Evolutionary conservation across 1,140 invertebrate species (phyloP), one percentile per base, ranked within the genome.

Genomic region (Neodiprion fabricii): DNA sequence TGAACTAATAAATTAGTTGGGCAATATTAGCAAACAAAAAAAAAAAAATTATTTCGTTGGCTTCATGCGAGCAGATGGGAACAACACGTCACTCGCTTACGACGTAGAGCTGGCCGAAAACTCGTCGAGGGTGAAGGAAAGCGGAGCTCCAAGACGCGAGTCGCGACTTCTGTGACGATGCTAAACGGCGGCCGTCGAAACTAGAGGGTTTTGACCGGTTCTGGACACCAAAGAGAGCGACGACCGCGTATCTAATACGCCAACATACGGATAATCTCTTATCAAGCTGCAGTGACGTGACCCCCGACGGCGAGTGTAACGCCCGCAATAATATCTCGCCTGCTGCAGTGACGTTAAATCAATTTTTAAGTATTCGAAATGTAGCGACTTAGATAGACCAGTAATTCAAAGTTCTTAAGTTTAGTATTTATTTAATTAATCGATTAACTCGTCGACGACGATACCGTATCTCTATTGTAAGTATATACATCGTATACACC

Each of bases 21-120:
- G 5, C 5, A 40, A 40, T 40, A 4, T 21, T 21, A 21, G 17
- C 17, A 17, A 17, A 17, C n/a, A 17, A 21, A 5, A 40, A 40
- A 40, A 40, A 40, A 40, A 40, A 40, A 40, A 40, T 40, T 5
- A 40, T 40, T 40, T 40, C 5, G 1, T 40, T 40, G 28, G 28
- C 5, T 40, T 5, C 28, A 40, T 40, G 28, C 28, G 28, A 40
- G 10, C 83, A 86, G 85, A 86, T 74, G 84, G 85, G 74, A 85
- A 85, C 72, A 84, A 82, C 50, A 85, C 84, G 50, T 85, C 85
- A 71, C 82, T 81, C 71, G 83, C 81, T 75, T 85, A 87, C 72
- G 85, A 82, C 70, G 82, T 87, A n/a, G 85, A 85, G 79, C 75
- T 86, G 73, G 83, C 83, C 61, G 85, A 86, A 67, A 80, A 82